Base-by-base conservation (phyloP, 2,888 invertebrate genomes). In the Drosophila borealis region DNA sequence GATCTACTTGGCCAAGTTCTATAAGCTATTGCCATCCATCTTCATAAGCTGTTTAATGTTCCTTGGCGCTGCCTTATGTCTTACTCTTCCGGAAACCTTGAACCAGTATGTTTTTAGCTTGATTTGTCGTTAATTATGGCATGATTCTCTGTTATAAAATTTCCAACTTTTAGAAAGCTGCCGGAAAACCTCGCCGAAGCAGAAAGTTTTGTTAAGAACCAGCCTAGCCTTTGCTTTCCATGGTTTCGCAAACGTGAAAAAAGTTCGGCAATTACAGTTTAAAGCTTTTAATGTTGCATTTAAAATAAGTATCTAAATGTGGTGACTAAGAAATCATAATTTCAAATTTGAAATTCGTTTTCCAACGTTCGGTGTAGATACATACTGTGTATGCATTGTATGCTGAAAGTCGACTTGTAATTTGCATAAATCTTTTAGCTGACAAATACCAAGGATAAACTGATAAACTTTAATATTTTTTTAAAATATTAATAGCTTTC, bases 81-180 rank as follows among this genome's bases (percentile, higher is more conserved):
- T 94, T 4, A 92, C 93, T 44, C 89, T 95, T 53, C 95, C 94
- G 2, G 95, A 95, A 90, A 95, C 95, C 2, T 89, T 94, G 37
- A 91, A 93, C 65, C 89, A 88, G 92, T 92, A 78, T 92, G 76
- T 90, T 94, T 41, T 63, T 92, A 82, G 79, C 64, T 34, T 2
- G 0, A 9, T 1, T 11, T 5, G n/a, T 25, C 6, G 0, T 10
- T 1, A 8, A 25, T 3, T 1, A 3, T n/a, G 29, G 1, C 5
- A 19, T 14, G 14, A 41, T 36, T 39, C 25, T 53, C 29, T 57
- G 48, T 19, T 6, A 29, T 2, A 29, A 13, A 11, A 2, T 29
- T 39, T 39, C 6, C 39, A 48, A 13, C 3, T 42, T 56, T 1
- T 9, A 92, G 93, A 63, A 92, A 93, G 48, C 90, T 94, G 29